Percentiles rank a stretch among this genome's conserved stretches.
Evolutionary conservation across 2,888 invertebrate genomes (phyloP).

Genomic region (Melitaea athalia): DNA sequence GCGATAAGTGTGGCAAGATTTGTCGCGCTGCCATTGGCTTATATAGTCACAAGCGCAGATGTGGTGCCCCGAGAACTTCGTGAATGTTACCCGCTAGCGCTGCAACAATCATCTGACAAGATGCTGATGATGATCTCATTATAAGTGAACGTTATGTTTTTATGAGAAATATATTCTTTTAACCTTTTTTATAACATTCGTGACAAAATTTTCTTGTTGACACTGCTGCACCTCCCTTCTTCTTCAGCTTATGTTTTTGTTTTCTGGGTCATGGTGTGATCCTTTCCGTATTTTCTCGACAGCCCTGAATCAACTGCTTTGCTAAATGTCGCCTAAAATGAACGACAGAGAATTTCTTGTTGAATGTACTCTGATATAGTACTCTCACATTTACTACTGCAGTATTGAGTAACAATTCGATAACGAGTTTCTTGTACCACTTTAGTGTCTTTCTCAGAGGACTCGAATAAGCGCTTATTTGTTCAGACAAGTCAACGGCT

Average conservation of each 20-base stretch:
- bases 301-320: conserved; percentile 1
- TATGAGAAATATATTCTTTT: too few relatives aligned
- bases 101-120: too few relatives aligned
- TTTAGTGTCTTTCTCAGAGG: conserved; percentile 30
- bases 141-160: too few relatives aligned
- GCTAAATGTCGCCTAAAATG: background rate
- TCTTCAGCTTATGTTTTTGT: background rate
- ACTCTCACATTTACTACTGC: conserved; percentile 23
- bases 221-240: conserved; percentile 3
- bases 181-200: background rate
- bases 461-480: conserved; percentile 32
- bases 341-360: conserved; percentile 29
- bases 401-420: conserved; percentile 32
- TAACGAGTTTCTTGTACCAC: conserved; percentile 34
- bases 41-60: too few relatives aligned
- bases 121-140: too few relatives aligned
- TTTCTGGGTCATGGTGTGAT: background rate
- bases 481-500: conserved; percentile 31
- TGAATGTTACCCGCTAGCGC: too few relatives aligned
- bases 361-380: conserved; percentile 36
- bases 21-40: too few relatives aligned
- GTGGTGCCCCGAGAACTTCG: too few relatives aligned
- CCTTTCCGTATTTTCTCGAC: background rate
- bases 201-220: conserved; percentile 5
- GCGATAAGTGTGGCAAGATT: too few relatives aligned